Percentiles rank a stretch among this genome's conserved stretches.
These are phyloP conservation scores for Chloroclysta siterata DNA, from an alignment of 2,888 invertebrate species.

Conservation along the genomic window DNA sequence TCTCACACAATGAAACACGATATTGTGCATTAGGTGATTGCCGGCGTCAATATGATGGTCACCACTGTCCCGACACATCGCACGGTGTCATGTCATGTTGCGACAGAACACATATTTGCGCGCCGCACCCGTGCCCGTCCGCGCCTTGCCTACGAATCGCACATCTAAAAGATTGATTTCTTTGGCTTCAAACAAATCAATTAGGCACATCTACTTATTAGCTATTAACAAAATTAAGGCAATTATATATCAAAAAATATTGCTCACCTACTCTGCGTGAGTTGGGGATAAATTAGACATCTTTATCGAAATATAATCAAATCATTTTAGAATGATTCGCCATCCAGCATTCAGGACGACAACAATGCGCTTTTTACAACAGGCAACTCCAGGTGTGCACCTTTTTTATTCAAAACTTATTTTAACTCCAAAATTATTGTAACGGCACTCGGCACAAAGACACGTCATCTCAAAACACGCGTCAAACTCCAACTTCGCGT, in stretches of 20 bases:
- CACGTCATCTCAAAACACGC: slow-evolving; percentile 36
- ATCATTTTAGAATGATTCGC: slow-evolving; percentile 4
- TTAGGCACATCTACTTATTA: not conserved
- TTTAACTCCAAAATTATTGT: slow-evolving; percentile 21
- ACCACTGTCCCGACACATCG: slow-evolving; percentile 1
- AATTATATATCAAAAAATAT: too few relatives aligned
- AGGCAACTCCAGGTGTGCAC: slow-evolving; percentile 29
- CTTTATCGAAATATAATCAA: not conserved
- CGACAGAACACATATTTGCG: slow-evolving; percentile 31
- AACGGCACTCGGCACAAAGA: slow-evolving; percentile 28
- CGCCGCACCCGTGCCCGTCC: slow-evolving; percentile 31
- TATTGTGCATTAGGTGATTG: slow-evolving; percentile 53
- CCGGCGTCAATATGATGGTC: slow-evolving; percentile 7
- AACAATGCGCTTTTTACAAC: slow-evolving; percentile 11
- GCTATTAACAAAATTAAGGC: too few relatives aligned
- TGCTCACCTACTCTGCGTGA: slow-evolving; percentile 10
- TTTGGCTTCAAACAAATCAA: slow-evolving; percentile 1
- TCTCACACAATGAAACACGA: slow-evolving; percentile 28
- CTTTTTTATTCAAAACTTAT: slow-evolving; percentile 18
- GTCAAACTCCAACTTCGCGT: slow-evolving; percentile 57
- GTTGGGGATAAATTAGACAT: slow-evolving; percentile 8
- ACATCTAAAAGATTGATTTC: slow-evolving; percentile 28
- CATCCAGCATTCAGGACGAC: slow-evolving; percentile 5
- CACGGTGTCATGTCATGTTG: slow-evolving; percentile 16
- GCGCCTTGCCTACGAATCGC: slow-evolving; percentile 28